Evolutionary conservation across 2,888 invertebrate genomes (phyloP).

Genomic region (Papilio protenor): DNA sequence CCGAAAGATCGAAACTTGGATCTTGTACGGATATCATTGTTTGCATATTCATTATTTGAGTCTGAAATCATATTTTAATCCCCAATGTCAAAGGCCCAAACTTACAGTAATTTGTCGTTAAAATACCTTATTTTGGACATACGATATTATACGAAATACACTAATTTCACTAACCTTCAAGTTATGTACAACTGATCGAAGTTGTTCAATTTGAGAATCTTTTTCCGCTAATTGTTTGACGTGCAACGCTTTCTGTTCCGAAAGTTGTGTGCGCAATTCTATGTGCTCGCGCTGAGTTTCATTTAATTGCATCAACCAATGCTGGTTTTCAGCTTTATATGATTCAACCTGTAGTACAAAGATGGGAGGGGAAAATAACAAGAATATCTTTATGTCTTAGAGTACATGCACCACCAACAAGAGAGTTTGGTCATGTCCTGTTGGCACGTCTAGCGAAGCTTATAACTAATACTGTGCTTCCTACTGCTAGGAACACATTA

Average conservation of each 20-base stretch:
- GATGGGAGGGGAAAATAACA: background rate
- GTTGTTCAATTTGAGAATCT: constrained; percentile 76
- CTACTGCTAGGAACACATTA: too few relatives aligned
- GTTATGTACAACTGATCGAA: constrained; percentile 71
- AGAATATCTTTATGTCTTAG: background rate
- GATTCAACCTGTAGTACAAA: constrained; percentile 74
- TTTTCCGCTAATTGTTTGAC: constrained; percentile 74
- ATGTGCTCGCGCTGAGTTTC: constrained; percentile 81
- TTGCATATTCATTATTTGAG: constrained; percentile 79
- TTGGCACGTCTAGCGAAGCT: background rate
- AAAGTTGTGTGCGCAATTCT: constrained; percentile 78
- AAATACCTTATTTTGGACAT: background rate
- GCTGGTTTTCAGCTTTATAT: constrained; percentile 86
- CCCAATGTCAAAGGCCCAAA: too few relatives aligned
- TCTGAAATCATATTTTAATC: constrained; percentile 53
- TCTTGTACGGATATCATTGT: constrained; percentile 76
- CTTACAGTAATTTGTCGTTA: too few relatives aligned
- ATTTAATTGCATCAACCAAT: constrained; percentile 84
- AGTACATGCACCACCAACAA: background rate
- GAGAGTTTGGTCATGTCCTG: background rate
- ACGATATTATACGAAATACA: background rate
- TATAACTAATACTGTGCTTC: background rate
- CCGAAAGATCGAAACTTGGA: constrained; percentile 78
- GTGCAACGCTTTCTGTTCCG: constrained; percentile 72
- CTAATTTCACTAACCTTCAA: constrained; percentile 62